phyloP scores from a whole-genome alignment of 2,797 vertebrate species.

The Cephalopachus bancanus region DNA sequence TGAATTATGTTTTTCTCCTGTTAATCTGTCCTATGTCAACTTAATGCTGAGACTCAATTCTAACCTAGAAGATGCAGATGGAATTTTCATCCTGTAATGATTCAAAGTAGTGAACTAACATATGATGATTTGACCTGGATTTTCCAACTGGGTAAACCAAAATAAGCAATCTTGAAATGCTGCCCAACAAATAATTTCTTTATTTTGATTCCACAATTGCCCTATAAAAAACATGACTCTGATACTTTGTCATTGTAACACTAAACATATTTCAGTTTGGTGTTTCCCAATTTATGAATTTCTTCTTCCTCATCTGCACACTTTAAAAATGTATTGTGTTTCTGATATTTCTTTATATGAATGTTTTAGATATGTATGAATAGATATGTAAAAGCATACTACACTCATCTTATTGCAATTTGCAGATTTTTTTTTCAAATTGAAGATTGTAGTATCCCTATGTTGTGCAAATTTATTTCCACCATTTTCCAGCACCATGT shows the following conservation, averaged over 20 bases:
- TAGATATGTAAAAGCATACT: neutral
- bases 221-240: neutral
- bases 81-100: neutral
- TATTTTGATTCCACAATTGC: neutral
- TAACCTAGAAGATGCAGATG: neutral
- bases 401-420: neutral
- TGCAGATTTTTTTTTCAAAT: neutral
- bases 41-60: neutral
- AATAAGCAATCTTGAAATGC: neutral
- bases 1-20: neutral
- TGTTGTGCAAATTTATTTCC: neutral
- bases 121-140: neutral
- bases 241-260: neutral
- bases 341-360: neutral
- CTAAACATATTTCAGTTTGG: neutral
- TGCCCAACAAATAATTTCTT: neutral
- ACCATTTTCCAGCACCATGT: neutral
- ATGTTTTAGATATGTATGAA: neutral
- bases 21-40: neutral
- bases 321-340: neutral
- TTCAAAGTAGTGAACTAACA: neutral
- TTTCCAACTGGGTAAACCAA: neutral
- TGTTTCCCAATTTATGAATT: neutral
- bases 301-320: neutral
- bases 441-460: neutral